Conservation (phyloP, 2,797 vertebrate genomes). For the Oophaga sylvatica region DNA sequence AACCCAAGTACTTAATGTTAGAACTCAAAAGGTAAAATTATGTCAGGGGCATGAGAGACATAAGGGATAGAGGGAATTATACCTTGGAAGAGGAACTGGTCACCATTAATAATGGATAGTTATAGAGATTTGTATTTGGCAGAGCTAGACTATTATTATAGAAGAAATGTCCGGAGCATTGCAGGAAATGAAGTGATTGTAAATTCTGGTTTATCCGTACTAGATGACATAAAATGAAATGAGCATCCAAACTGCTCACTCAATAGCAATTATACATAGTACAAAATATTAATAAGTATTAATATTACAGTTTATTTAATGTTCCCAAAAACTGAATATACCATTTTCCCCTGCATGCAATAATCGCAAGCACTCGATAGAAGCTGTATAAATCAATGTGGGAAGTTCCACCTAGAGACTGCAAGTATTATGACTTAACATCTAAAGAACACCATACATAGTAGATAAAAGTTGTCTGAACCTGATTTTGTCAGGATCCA, state of each 20-base stretch:
- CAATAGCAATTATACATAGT: neutral
- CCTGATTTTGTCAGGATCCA: too few relatives aligned
- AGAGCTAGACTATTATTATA: neutral
- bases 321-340: neutral
- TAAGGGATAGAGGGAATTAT: neutral
- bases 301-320: neutral
- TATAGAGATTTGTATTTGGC: constrained; percentile 15
- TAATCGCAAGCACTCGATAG: too few relatives aligned
- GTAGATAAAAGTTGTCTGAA: too few relatives aligned
- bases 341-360: too few relatives aligned
- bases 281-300: too few relatives aligned
- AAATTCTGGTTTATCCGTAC: neutral
- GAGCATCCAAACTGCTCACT: neutral
- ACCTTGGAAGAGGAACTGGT: neutral
- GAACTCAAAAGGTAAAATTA: neutral
- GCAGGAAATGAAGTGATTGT: constrained; percentile 21
- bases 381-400: too few relatives aligned
- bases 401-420: too few relatives aligned
- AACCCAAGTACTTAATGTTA: neutral
- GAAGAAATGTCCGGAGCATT: neutral
- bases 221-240: neutral
- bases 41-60: too few relatives aligned
- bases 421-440: too few relatives aligned
- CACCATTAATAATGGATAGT: neutral
- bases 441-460: too few relatives aligned